Percentiles rank a stretch among this genome's conserved stretches.
Evolutionary conservation across 2,113 vertebrate species (phyloP).

Genomic region (Vidua macroura): DNA sequence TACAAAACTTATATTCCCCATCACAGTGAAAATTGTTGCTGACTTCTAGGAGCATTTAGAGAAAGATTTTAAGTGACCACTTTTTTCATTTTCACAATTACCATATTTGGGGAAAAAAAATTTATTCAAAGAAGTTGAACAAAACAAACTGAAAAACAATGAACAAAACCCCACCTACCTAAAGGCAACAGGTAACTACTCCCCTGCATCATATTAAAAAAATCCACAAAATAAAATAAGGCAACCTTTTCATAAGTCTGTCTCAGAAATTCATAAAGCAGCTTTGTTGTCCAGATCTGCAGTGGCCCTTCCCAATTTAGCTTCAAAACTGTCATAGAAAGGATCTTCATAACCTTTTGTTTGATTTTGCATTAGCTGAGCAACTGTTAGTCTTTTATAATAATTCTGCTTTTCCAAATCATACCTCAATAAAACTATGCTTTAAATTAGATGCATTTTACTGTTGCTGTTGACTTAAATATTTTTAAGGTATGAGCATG

Average conservation of each 20-base stretch:
- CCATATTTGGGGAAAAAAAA: background rate
- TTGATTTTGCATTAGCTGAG: background rate
- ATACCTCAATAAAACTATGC: background rate
- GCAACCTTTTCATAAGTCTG: background rate
- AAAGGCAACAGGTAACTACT: background rate
- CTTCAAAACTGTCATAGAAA: background rate
- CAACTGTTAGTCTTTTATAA: conserved; percentile 7
- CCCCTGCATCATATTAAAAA: background rate
- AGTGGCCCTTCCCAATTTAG: background rate
- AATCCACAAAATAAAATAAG: background rate
- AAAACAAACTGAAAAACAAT: background rate
- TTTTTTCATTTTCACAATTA: background rate
- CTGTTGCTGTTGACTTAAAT: conserved; percentile 2
- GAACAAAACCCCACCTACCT: background rate
- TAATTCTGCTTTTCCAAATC: conserved; percentile 22
- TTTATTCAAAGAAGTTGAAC: background rate
- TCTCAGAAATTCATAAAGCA: background rate
- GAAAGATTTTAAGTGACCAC: background rate
- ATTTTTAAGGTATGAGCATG: conserved; percentile 27
- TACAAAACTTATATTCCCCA: background rate
- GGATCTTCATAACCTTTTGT: background rate
- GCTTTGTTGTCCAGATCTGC: background rate
- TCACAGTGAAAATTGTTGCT: background rate
- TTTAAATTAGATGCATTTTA: conserved; percentile 30
- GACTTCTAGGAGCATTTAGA: background rate